Percentiles rank a stretch among this genome's conserved stretches.
Conservation (phyloP, 1,140 invertebrate species). For the Drosophila serrata region DNA sequence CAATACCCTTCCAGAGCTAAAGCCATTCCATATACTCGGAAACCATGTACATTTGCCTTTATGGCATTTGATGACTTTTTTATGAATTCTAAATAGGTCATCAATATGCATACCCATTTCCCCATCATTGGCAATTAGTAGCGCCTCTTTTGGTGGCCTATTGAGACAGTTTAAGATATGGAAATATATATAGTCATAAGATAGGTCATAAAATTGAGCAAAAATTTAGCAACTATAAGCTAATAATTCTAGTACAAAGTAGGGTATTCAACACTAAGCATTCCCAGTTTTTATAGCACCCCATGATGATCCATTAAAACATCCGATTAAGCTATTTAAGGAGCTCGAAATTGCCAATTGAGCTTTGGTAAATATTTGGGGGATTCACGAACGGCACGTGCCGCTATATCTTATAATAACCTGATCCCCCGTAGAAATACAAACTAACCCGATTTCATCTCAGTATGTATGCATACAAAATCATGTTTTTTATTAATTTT, state of each 20-base stretch:
- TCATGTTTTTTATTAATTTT: constrained; percentile 65
- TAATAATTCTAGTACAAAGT: not conserved
- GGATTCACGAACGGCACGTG: constrained; percentile 25
- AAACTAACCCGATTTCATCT: not conserved
- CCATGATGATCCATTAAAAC: constrained; percentile 27
- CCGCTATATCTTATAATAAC: constrained; percentile 7
- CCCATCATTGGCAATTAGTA: constrained; percentile 15
- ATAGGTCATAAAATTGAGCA: not conserved
- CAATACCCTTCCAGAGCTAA: not conserved
- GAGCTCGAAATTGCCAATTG: constrained; percentile 38
- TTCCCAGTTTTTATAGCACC: constrained; percentile 1
- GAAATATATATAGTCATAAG: constrained; percentile 1
- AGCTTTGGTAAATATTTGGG: not conserved
- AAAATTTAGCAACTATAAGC: not conserved
- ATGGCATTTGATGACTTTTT: not conserved
- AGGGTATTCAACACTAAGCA: constrained; percentile 6
- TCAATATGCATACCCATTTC: constrained; percentile 19
- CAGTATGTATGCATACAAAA: constrained; percentile 63
- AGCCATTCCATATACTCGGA: not conserved
- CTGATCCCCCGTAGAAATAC: constrained; percentile 20
- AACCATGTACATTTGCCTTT: not conserved
- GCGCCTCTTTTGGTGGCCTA: constrained; percentile 10
- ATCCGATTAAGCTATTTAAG: constrained; percentile 36
- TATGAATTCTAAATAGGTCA: constrained; percentile 12
- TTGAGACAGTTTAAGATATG: constrained; percentile 1